Evolutionary conservation across 2,113 vertebrate genomes (phyloP), one percentile per base, ranked within the genome.

Genomic region (Tyto alba): DNA sequence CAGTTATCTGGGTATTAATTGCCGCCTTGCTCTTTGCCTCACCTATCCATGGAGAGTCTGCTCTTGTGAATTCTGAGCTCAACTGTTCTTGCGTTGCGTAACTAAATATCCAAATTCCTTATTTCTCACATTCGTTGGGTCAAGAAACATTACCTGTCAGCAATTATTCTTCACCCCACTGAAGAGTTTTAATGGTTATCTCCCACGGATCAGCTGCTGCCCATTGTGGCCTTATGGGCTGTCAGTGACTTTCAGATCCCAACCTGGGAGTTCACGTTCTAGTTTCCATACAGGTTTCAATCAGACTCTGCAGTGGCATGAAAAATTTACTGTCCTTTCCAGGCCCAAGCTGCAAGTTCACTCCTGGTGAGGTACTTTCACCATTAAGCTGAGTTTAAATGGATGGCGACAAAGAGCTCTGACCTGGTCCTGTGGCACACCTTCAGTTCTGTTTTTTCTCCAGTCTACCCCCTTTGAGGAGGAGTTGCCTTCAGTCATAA

Each of bases 161-260:
- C 32, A 38, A 10, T n/a, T 83, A 34, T 25, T 76, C 25, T 15
- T n/a, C n/a, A 29, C 7, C 30, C 12, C 50, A 5, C 22, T 67
- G 27, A 56, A 59, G 26, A 22, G 11, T 34, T 64, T 62, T 38
- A 56, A 2, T 36, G 18, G 9, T 68, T 19, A 13, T 16, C 5
- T 90, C 36, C 36, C 25, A 32, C 3, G 2, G 34, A 60, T 79
- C 30, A 73, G 34, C 79, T 92, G 73, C 52, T 78, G 55, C 29
- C 19, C 7, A 9, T 68, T 0, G 0, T 23, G 19, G 43, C 38
- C n/a, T 72, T 60, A 19, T 0, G 4, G 36, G 23, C 34, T 60
- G 7, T 25, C 6, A 7, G 0, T 56, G 62, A 27, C 29, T 62
- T 81, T 72, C 36, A 34, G 53, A 43, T 67, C 47, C 34, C 23